phyloP scores from a whole-genome alignment of 2,888 invertebrate genomes.

The Synergus umbraculus region DNA sequence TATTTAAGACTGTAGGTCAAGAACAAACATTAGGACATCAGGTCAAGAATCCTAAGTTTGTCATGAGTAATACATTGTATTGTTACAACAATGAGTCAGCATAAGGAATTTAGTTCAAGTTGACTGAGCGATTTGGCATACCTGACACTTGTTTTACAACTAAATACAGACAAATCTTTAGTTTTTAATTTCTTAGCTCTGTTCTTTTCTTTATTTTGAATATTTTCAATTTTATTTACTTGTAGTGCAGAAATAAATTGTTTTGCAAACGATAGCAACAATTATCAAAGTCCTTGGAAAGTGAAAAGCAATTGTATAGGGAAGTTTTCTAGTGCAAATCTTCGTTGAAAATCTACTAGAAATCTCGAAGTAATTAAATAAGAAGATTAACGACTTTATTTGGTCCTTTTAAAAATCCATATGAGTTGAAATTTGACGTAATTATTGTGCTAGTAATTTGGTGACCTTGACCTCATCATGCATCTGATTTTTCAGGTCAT shows the following conservation, averaged over 20 bases:
- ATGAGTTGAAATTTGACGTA: not conserved
- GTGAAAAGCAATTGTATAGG: not conserved
- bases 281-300: not conserved
- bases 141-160: constrained; percentile 33
- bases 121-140: constrained; percentile 28
- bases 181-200: not conserved
- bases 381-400: not conserved
- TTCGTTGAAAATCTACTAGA: not conserved
- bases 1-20: constrained; percentile 39
- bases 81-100: constrained; percentile 37
- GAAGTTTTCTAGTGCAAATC: not conserved
- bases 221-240: not conserved
- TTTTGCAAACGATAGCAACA: not conserved
- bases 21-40: constrained; percentile 30
- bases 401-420: not conserved
- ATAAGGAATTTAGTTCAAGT: constrained; percentile 38
- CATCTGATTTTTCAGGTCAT: constrained; percentile 23
- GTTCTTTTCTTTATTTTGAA: not conserved
- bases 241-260: too few relatives aligned
- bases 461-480: constrained; percentile 39
- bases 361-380: not conserved
- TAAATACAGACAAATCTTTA: not conserved
- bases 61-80: constrained; percentile 34
- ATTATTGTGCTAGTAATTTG: constrained; percentile 11
- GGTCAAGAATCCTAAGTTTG: constrained; percentile 31